Conservation (phyloP, 1,140 invertebrate genomes). For the Heliconius melpomene region DNA sequence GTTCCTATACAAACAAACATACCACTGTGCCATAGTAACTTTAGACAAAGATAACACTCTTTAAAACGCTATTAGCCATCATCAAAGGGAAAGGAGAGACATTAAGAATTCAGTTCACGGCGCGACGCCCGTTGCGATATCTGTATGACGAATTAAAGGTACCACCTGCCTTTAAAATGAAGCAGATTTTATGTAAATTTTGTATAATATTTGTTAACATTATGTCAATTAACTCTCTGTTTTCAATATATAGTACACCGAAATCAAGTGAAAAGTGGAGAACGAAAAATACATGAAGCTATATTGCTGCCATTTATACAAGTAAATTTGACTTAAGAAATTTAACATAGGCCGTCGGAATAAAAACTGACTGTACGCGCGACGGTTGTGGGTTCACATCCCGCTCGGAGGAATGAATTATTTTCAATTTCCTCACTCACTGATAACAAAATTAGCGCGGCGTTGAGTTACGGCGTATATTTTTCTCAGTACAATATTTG, state of each 20-base stretch:
- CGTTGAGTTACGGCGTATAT: too few species aligned
- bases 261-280: too few species aligned
- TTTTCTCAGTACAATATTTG: too few species aligned
- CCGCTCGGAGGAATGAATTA: too few species aligned
- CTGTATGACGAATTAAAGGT: conserved; percentile 1
- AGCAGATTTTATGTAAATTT: background rate
- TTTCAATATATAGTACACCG: background rate
- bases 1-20: background rate
- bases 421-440: too few species aligned
- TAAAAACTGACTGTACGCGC: too few species aligned
- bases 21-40: background rate
- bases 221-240: background rate
- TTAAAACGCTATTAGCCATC: conserved; percentile 11
- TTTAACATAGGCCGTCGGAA: too few species aligned
- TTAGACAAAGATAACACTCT: background rate
- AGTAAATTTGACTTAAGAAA: too few species aligned
- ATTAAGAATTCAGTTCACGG: background rate
- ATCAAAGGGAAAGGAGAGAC: background rate
- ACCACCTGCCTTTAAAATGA: background rate
- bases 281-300: too few species aligned
- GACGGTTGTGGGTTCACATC: too few species aligned
- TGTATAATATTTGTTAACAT: background rate
- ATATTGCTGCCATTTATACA: too few species aligned
- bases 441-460: too few species aligned
- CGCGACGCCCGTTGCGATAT: conserved; percentile 1